These are phyloP conservation scores for Orchesellides sinensis DNA, from an alignment of 2,888 invertebrate genomes.

Conservation along the genomic window DNA sequence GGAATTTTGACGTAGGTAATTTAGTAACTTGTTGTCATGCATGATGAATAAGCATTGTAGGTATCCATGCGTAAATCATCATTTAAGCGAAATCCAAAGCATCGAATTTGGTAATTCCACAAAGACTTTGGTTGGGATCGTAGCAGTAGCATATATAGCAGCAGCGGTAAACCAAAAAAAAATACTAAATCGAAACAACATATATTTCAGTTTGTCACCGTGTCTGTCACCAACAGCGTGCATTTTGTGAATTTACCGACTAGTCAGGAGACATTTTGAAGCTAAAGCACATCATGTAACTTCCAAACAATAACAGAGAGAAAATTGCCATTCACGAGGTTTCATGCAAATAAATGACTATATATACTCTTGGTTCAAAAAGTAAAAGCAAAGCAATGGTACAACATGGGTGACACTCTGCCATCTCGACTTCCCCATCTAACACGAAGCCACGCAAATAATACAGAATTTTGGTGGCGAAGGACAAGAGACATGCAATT, in stretches of 20 bases:
- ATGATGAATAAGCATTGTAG: not conserved
- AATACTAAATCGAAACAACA: constrained; percentile 5
- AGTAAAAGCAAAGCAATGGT: too few species aligned
- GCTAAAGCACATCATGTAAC: not conserved
- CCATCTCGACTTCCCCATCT: not conserved
- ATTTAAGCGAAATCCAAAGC: constrained; percentile 19
- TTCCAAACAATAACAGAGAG: not conserved
- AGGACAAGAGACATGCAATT: not conserved
- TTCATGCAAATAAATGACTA: not conserved
- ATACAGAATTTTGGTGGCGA: constrained; percentile 8
- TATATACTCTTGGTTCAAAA: too few species aligned
- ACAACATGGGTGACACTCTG: not conserved
- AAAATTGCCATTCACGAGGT: not conserved
- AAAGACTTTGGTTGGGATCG: too few species aligned
- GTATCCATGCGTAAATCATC: constrained; percentile 20
- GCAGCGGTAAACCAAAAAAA: not conserved
- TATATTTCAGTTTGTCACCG: constrained; percentile 5
- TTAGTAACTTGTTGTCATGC: constrained; percentile 11
- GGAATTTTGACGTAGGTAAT: not conserved
- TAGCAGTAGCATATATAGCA: too few species aligned
- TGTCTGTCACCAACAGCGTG: constrained; percentile 1
- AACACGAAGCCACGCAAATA: not conserved
- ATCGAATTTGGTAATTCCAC: constrained; percentile 8
- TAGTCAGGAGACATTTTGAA: not conserved
- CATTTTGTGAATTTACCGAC: not conserved